Conservation (phyloP, 2,113 vertebrate species). For the Marmota flaviventris region DNA sequence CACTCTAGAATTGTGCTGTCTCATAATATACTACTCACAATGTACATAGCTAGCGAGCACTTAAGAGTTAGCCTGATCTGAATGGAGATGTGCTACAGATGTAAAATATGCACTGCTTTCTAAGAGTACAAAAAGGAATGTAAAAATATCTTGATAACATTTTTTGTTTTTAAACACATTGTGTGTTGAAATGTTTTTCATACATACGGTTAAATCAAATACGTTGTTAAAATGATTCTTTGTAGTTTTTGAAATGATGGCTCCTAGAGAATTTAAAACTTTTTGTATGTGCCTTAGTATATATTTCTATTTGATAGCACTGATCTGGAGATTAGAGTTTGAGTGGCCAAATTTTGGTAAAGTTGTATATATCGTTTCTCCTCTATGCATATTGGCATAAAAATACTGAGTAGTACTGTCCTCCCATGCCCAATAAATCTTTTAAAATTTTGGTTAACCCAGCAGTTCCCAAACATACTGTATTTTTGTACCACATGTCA, state of each 20-base stretch:
- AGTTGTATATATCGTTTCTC: constrained; percentile 33
- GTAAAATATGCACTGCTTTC: constrained; percentile 30
- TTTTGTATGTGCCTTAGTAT: not conserved
- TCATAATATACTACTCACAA: not conserved
- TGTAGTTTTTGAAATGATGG: constrained; percentile 33
- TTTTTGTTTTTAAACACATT: constrained; percentile 31
- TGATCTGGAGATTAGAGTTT: constrained; percentile 43
- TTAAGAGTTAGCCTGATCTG: not conserved
- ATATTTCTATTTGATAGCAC: constrained; percentile 1
- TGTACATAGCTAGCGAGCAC: not conserved
- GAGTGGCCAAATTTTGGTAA: constrained; percentile 44
- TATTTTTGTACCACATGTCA: constrained; percentile 48
- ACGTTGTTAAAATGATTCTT: constrained; percentile 58
- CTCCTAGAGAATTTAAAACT: constrained; percentile 3
- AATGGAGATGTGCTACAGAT: not conserved
- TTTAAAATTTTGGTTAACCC: constrained; percentile 33
- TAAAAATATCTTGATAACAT: not conserved
- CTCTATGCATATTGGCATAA: constrained; percentile 26
- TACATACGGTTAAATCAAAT: constrained; percentile 53
- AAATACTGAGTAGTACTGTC: constrained; percentile 36
- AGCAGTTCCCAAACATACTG: constrained; percentile 36
- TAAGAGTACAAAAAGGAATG: not conserved
- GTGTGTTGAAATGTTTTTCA: constrained; percentile 51
- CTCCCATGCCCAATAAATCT: not conserved
- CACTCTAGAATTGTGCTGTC: not conserved